Conservation (phyloP, 2,888 invertebrate species). For the Odontocerum albicorne region DNA sequence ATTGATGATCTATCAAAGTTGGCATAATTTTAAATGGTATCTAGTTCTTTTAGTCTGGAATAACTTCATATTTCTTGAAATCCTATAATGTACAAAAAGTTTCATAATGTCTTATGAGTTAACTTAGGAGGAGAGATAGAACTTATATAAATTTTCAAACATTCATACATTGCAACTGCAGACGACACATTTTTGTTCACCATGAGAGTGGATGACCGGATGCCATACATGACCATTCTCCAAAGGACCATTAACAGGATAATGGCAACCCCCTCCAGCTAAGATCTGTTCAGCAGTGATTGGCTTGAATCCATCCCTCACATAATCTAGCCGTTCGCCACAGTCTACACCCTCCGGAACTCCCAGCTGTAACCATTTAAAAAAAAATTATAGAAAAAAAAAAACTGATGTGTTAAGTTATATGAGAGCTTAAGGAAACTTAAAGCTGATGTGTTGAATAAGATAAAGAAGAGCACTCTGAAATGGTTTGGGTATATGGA, state of each 20-base stretch:
- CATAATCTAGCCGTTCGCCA: too few species aligned
- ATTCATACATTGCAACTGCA: slow-evolving; percentile 90
- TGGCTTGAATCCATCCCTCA: slow-evolving; percentile 53
- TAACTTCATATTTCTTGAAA: neutral
- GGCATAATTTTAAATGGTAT: too few species aligned
- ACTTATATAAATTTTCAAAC: slow-evolving; percentile 11
- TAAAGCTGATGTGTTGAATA: too few species aligned
- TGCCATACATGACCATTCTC: slow-evolving; percentile 83
- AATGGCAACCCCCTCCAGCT: slow-evolving; percentile 80
- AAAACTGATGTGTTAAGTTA: too few species aligned
- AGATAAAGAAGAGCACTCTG: too few species aligned
- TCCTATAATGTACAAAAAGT: neutral
- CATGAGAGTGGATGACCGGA: slow-evolving; percentile 84
- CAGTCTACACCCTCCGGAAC: slow-evolving; percentile 20
- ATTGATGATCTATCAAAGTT: too few species aligned
- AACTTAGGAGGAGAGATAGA: neutral
- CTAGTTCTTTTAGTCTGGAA: too few species aligned
- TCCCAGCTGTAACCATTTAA: too few species aligned
- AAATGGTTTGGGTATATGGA: too few species aligned
- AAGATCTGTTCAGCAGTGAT: slow-evolving; percentile 70
- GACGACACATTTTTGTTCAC: slow-evolving; percentile 85
- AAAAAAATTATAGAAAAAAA: too few species aligned
- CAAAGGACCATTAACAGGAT: slow-evolving; percentile 65
- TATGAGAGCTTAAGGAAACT: too few species aligned
- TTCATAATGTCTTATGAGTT: neutral